These are phyloP conservation scores for Himantopus leucocephalus DNA, from an alignment of 2,113 vertebrate genomes.

Conservation along the genomic window DNA sequence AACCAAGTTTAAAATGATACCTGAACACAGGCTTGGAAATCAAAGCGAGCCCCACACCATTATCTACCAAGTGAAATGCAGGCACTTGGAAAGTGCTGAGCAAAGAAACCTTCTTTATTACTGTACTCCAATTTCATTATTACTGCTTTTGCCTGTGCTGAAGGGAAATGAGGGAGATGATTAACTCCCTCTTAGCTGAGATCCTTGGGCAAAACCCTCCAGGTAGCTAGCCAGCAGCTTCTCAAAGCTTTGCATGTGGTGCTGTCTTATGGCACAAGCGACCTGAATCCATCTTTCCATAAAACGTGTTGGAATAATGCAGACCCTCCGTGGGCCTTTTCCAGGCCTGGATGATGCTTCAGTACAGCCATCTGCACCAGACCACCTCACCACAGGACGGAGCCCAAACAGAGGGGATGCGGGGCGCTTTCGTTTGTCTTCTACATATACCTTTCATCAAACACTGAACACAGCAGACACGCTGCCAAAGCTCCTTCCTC, in stretches of 20 bases:
- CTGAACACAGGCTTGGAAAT: background rate
- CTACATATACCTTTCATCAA: background rate
- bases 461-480: background rate
- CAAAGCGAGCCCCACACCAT: background rate
- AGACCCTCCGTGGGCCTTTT: background rate
- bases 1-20: background rate
- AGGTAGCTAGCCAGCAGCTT: background rate
- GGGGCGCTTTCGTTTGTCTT: background rate
- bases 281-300: background rate
- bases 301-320: background rate
- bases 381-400: background rate
- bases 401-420: background rate
- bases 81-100: background rate
- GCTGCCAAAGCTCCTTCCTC: background rate
- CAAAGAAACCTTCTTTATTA: background rate
- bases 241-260: background rate
- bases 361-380: background rate
- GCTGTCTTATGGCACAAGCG: rapidly evolving
- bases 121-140: background rate
- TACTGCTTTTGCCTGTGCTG: background rate
- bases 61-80: background rate
- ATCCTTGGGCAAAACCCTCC: background rate
- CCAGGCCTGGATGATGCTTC: background rate
- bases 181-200: background rate
- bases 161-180: background rate